Evolutionary conservation across 2,113 vertebrate genomes (phyloP), one percentile per base, ranked within the genome.

Genomic region (Mesembrinibis cayennensis): DNA sequence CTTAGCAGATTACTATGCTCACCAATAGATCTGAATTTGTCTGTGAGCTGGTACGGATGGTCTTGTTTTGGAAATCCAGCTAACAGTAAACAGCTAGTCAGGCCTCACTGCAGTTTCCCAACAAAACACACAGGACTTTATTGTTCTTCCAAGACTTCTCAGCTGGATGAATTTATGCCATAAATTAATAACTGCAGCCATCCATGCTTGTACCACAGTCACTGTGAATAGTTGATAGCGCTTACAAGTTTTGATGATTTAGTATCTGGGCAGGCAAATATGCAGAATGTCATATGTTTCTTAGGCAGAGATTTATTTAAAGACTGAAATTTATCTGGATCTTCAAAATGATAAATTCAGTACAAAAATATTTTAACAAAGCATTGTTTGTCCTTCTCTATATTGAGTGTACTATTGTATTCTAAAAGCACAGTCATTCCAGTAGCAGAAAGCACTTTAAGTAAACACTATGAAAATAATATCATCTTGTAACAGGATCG

Each of bases 231-330:
- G 93, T 83, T 90, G 67, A 92, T 84, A 27, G 38, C 74, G 72
- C 91, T 87, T 95, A 78, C 50, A 96, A 95, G 52, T 78, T 95
- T 58, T 91, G 63, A 87, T 91, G 93, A 87, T 97, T 94, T 96
- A 89, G 32, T 74, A 70, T 72, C 80, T 84, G 76, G 38, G 50
- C 34, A 74, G 65, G 65, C 15, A 95, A 93, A 95, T 62, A 58
- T 2, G 3, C 40, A 89, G 44, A 87, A 78, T 70, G 45, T 62
- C 50, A 13, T 50, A 15, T 25, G 21, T 16, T 62, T 94, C 79
- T 73, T 49, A 58, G 63, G n/a, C 21, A 90, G 87, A 94, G 67
- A 78, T 89, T 94, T 91, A 95, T 90, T 87, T 82, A 66, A 94
- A 83, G 40, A 62, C 42, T 36, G 27, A 92, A 59, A 89, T 87